Conservation (phyloP, 2,888 invertebrate species). For the Margaritifera margaritifera region DNA sequence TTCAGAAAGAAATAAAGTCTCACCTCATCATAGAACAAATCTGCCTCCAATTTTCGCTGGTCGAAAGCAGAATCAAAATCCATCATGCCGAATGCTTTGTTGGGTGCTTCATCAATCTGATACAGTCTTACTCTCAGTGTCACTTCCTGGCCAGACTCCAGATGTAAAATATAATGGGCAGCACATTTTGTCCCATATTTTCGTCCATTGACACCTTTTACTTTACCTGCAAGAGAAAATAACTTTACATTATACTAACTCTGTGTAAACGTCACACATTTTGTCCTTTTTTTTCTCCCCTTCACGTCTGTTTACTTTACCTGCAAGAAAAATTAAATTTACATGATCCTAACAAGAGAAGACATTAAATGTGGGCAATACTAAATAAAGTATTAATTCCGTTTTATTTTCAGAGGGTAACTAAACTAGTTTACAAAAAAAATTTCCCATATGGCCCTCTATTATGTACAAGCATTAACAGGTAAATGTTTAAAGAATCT, state of each 20-base stretch:
- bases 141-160: slow-evolving; percentile 54
- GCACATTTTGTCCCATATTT: slow-evolving; percentile 62
- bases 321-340: too few relatives aligned
- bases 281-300: too few relatives aligned
- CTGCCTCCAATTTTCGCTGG: slow-evolving; percentile 60
- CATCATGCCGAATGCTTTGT: slow-evolving; percentile 30
- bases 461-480: too few relatives aligned
- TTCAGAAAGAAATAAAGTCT: not conserved
- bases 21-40: slow-evolving; percentile 68
- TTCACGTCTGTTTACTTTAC: too few relatives aligned
- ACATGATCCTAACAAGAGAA: too few relatives aligned
- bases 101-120: slow-evolving; percentile 47
- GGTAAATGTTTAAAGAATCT: too few relatives aligned
- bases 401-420: too few relatives aligned
- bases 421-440: too few relatives aligned
- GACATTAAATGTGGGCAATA: too few relatives aligned
- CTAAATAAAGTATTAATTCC: too few relatives aligned
- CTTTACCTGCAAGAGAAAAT: slow-evolving; percentile 40
- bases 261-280: not conserved
- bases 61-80: slow-evolving; percentile 60
- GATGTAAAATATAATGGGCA: slow-evolving; percentile 60
- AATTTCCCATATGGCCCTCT: too few relatives aligned
- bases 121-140: slow-evolving; percentile 63
- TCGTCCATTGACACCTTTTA: slow-evolving; percentile 51
- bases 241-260: slow-evolving; percentile 9